A percentile compares a stretch with the other conserved stretches of the same genome.
Conservation (phyloP, 2,113 vertebrate species). For the Cyprinodon brontotheroides region DNA sequence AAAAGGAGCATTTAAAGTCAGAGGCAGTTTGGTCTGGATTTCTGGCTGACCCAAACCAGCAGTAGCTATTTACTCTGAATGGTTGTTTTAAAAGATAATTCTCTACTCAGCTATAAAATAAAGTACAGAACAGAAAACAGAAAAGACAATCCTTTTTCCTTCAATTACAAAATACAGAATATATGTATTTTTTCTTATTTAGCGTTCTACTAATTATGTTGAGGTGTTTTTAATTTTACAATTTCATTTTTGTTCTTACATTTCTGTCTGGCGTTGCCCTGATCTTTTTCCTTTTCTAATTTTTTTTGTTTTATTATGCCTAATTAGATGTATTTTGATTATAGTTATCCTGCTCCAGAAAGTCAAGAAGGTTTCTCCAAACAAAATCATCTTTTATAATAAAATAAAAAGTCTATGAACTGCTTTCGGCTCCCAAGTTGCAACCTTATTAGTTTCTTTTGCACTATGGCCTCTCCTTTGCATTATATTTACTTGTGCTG, state of each 20-base stretch:
- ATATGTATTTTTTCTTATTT: neutral
- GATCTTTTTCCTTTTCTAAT: neutral
- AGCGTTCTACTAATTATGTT: neutral
- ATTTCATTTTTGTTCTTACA: neutral
- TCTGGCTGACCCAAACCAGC: neutral
- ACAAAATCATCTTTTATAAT: neutral
- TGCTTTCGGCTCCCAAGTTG: neutral
- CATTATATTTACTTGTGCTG: neutral
- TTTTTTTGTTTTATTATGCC: neutral
- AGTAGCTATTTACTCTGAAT: neutral
- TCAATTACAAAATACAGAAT: neutral
- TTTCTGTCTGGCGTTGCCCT: neutral
- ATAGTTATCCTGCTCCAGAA: neutral
- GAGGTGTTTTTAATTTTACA: neutral
- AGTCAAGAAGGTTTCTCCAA: neutral
- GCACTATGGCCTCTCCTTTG: neutral
- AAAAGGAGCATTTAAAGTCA: conserved; percentile 4
- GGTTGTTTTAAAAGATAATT: neutral
- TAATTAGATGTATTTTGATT: neutral
- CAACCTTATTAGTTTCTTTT: neutral
- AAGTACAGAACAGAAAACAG: too few relatives aligned
- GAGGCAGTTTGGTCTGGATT: neutral
- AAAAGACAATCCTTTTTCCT: neutral
- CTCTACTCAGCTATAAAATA: neutral
- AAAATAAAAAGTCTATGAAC: neutral